Evolutionary conservation across 2,888 invertebrate species (phyloP).

Genomic region (Tenthredo livida): DNA sequence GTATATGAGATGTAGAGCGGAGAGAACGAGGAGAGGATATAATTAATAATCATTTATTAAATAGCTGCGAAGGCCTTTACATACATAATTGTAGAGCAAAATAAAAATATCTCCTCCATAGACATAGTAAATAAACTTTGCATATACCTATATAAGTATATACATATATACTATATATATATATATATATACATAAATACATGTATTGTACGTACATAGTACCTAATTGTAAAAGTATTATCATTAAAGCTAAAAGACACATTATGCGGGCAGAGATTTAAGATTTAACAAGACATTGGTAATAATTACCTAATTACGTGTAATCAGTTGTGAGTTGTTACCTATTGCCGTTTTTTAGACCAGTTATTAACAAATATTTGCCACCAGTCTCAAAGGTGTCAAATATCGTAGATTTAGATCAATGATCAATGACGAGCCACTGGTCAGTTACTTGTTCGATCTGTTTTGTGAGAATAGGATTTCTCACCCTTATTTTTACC

Average conservation of each 20-base stretch:
- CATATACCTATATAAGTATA: background rate
- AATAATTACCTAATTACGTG: background rate
- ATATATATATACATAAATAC: background rate
- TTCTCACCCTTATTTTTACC: constrained; percentile 91
- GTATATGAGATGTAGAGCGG: background rate
- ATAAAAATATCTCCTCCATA: background rate
- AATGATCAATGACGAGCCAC: constrained; percentile 93
- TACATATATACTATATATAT: background rate
- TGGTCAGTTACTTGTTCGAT: constrained; percentile 93
- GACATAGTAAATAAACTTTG: constrained; percentile 10
- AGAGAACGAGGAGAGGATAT: background rate
- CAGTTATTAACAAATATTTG: background rate
- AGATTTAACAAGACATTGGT: background rate
- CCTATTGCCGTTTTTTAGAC: background rate
- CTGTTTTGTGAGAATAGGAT: constrained; percentile 93
- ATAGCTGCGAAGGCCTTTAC: constrained; percentile 17
- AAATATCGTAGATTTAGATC: constrained; percentile 59
- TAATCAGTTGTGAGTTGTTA: background rate
- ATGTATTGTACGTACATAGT: constrained; percentile 4
- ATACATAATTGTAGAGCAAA: constrained; percentile 4
- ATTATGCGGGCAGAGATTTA: background rate
- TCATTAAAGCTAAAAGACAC: constrained; percentile 28
- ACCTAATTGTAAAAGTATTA: background rate
- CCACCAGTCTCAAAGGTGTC: constrained; percentile 6
- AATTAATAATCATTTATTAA: constrained; percentile 4